These are phyloP conservation scores for Bombus pyrosoma DNA, from an alignment of 1,140 invertebrate genomes.

Conservation along the genomic window DNA sequence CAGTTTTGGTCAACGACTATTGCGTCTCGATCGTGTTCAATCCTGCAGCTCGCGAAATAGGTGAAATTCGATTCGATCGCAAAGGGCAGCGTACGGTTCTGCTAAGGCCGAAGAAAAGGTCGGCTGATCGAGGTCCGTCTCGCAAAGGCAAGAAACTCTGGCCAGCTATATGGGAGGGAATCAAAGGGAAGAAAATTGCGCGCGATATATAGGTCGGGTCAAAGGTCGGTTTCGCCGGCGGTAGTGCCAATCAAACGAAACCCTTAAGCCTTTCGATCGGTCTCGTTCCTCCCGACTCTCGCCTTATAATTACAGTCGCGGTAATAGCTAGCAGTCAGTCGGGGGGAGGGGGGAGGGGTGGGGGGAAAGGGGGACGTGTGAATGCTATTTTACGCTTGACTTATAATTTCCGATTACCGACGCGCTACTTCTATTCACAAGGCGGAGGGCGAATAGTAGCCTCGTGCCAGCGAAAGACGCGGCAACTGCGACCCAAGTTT, in stretches of 20 bases:
- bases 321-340: constrained; percentile 21
- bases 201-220: background rate
- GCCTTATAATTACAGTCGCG: constrained; percentile 24
- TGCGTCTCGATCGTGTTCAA: background rate
- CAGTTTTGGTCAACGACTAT: background rate
- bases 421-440: background rate
- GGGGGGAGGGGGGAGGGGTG: too few species aligned
- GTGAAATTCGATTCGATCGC: constrained; percentile 8
- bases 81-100: too few species aligned
- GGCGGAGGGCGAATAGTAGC: too few species aligned
- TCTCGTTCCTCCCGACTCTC: background rate
- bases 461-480: too few species aligned
- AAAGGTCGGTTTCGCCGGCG: constrained; percentile 5
- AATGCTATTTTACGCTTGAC: constrained; percentile 41
- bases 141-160: constrained; percentile 21
- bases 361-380: background rate
- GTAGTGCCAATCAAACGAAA: constrained; percentile 31
- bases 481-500: background rate
- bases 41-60: background rate
- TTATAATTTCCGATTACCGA: constrained; percentile 37
- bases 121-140: background rate
- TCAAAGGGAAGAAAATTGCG: constrained; percentile 29
- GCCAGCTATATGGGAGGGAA: background rate
- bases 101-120: background rate
- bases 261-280: constrained; percentile 15